Base-by-base conservation (phyloP, 2,888 invertebrate genomes). In the Crocallis elinguaria region DNA sequence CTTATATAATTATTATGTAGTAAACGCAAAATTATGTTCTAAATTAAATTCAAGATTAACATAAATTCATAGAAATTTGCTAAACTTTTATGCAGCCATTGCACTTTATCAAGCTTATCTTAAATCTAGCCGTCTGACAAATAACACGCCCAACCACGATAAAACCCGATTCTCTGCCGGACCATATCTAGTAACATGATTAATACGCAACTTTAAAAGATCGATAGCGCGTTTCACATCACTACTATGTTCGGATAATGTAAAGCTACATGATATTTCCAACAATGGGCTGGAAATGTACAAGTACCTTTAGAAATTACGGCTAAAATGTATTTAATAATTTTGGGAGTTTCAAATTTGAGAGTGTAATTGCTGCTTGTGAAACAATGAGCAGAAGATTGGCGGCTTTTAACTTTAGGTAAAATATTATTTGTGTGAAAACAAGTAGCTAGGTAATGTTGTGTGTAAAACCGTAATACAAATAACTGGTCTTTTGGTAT, bases 161-260 rank as follows among this genome's bases (percentile, higher is more conserved):
- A 60, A 59, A 49, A 39, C 52, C 29, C 23, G 16, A 41, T 43
- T 29, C 29, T 37, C 44, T 27, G 44, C 52, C 49, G 11, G 8
- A 39, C 11, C 36, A 35, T 35, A 53, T 44, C 53, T 53, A 46
- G 49, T 21, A 37, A 56, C 54, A 55, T 35, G 50, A 59, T 57
- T 54, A 60, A 61, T 58, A 42, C 61, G 43, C 51, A 39, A 56
- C 57, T 29, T 58, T 56, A 58, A 58, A 58, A 60, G 51, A 62
- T 62, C 57, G 49, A 58, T 50, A 49, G 11, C 25, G 12, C 35
- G 48, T 62, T 53, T 57, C 69, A 54, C 73, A 63, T 68, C 73
- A 68, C 73, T 74, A 64, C 62, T 62, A 56, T 62, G 51, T 62
- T 65, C 55, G 59, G 49, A 64, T 49, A 54, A 54, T 54, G 52